Percentiles rank a stretch among this genome's conserved stretches.
phyloP scores from a whole-genome alignment of 2,888 invertebrate genomes.

The Monoplex corrugatus region DNA sequence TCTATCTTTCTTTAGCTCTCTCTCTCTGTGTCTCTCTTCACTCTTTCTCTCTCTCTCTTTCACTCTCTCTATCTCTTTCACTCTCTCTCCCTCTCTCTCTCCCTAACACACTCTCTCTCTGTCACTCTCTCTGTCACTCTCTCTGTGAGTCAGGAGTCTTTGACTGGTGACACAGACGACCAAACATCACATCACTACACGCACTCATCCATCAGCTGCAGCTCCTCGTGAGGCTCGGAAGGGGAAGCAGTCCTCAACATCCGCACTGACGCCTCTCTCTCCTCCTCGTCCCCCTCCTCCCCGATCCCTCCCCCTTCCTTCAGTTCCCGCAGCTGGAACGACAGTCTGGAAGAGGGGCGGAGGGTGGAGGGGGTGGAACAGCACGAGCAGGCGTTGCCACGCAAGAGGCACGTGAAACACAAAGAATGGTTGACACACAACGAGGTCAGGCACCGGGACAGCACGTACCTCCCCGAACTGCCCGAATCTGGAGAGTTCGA shows the following conservation, averaged over 20 bases:
- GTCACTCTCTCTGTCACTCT: not conserved
- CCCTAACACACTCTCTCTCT: not conserved
- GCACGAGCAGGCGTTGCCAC: not conserved
- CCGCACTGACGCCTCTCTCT: not conserved
- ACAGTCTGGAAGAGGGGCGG: slow-evolving; percentile 18
- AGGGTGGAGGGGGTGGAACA: not conserved
- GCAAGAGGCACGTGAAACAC: slow-evolving; percentile 33
- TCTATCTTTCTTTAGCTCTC: not conserved
- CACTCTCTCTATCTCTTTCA: not conserved
- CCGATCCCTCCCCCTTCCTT: not conserved
- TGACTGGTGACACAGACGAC: not conserved
- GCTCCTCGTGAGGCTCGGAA: not conserved
- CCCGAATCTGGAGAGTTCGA: not conserved
- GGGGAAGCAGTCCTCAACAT: not conserved
- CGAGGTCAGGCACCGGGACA: not conserved
- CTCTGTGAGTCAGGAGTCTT: not conserved
- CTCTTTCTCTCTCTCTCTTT: not conserved
- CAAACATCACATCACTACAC: not conserved
- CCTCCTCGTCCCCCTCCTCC: not conserved
- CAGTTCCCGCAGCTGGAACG: slow-evolving; percentile 28
- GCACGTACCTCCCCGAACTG: not conserved
- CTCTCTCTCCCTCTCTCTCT: not conserved
- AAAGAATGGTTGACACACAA: not conserved
- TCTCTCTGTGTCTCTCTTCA: too few relatives aligned
- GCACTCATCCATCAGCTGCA: not conserved